Conservation (phyloP, 1,140 invertebrate genomes). For the Platorchestia sp. region DNA sequence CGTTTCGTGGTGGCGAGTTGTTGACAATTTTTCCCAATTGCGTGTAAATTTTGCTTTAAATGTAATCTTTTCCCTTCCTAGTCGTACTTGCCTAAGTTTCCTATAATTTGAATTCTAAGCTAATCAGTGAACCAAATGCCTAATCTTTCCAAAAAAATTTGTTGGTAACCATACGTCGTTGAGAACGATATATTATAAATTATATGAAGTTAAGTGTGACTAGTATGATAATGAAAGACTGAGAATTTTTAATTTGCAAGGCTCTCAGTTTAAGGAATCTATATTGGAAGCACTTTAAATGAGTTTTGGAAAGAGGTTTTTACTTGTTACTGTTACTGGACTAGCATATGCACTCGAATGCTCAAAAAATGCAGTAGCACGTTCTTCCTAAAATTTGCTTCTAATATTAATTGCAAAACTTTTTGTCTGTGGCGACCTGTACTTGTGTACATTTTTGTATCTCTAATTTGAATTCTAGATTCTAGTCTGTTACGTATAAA, state of each 20-base stretch:
- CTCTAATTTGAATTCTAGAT: background rate
- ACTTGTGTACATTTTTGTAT: background rate
- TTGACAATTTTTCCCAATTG: background rate
- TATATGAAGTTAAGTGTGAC: background rate
- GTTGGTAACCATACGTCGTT: background rate
- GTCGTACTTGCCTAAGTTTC: background rate
- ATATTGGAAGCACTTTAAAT: background rate
- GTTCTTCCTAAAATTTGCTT: background rate
- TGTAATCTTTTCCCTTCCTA: background rate
- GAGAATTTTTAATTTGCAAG: background rate
- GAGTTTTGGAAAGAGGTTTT: background rate
- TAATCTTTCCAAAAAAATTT: background rate
- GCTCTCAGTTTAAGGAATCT: background rate
- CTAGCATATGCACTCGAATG: background rate
- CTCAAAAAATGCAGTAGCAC: background rate
- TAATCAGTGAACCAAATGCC: conserved; percentile 35
- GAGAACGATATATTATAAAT: background rate
- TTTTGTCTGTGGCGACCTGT: background rate
- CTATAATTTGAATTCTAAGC: background rate
- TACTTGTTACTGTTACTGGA: background rate
- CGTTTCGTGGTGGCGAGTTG: background rate
- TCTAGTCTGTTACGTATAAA: background rate
- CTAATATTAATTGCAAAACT: background rate
- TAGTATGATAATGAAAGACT: background rate
- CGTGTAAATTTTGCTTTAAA: background rate